Conservation (phyloP, 2,113 vertebrate genomes). For the Gnathochromis pfefferi region DNA sequence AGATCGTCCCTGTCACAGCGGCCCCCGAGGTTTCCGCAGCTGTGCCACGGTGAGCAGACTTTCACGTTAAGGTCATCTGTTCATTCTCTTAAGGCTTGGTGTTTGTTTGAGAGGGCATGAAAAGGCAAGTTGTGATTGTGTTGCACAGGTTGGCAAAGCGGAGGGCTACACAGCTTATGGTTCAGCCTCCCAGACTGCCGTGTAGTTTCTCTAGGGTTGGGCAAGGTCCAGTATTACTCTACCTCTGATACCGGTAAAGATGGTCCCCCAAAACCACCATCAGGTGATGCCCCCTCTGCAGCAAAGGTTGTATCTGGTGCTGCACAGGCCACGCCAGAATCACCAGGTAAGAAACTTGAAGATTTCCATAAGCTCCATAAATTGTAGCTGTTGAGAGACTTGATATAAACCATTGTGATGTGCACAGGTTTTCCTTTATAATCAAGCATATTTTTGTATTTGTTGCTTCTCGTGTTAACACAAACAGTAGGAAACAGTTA, state of each 20-base stretch:
- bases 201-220: conserved; percentile 61
- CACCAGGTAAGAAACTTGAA: conserved; percentile 36
- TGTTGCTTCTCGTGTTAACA: neutral
- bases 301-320: conserved; percentile 27
- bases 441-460: neutral
- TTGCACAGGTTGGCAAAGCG: conserved; percentile 76
- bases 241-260: conserved; percentile 68
- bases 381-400: neutral
- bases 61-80: neutral
- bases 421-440: neutral
- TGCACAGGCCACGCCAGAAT: neutral
- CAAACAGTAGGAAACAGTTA: neutral
- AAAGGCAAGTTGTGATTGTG: neutral
- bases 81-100: neutral
- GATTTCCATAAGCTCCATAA: neutral
- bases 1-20: conserved; percentile 46
- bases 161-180: conserved; percentile 65
- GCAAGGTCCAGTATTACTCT: conserved; percentile 79
- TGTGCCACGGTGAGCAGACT: conserved; percentile 52
- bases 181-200: conserved; percentile 61
- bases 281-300: neutral
- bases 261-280: conserved; percentile 39
- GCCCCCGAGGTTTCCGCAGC: conserved; percentile 32
- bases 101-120: neutral
- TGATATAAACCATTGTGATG: neutral